phyloP scores from a whole-genome alignment of 1,140 invertebrate species.

The Pomphorhynchus laevis region DNA sequence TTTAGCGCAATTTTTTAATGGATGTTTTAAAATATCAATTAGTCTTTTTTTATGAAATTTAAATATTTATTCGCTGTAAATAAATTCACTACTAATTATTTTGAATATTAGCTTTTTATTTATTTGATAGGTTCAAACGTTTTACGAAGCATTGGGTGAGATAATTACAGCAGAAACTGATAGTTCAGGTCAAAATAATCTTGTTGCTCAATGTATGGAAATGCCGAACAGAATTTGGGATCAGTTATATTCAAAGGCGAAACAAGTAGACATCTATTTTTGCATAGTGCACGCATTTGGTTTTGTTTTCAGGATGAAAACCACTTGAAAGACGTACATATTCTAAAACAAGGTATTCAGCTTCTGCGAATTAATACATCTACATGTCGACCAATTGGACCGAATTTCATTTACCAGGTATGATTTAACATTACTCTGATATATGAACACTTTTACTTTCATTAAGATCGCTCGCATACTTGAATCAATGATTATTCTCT shows the following conservation, averaged over 20 bases:
- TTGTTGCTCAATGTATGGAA: constrained; percentile 86
- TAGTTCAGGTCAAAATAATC: constrained; percentile 39
- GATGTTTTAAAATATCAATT: too few species aligned
- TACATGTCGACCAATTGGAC: constrained; percentile 47
- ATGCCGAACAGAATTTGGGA: constrained; percentile 97
- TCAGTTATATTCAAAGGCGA: constrained; percentile 74
- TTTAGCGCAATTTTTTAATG: too few species aligned
- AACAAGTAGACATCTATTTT: constrained; percentile 25
- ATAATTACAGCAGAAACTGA: constrained; percentile 87
- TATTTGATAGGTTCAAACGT: constrained; percentile 68
- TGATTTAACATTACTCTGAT: too few species aligned
- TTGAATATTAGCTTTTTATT: too few species aligned
- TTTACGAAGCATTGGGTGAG: constrained; percentile 94
- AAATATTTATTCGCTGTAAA: too few species aligned
- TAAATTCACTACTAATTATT: too few species aligned
- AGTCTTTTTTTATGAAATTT: too few species aligned
- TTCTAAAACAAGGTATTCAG: constrained; percentile 78
- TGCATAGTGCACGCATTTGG: background rate
- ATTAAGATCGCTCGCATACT: too few species aligned
- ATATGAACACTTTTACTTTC: too few species aligned
- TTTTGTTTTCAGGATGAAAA: constrained; percentile 3
- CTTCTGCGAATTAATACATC: constrained; percentile 73
- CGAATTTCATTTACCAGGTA: constrained; percentile 8
- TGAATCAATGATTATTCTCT: too few species aligned
- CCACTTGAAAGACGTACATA: constrained; percentile 41